These are phyloP conservation scores for Cephus runcator DNA, from an alignment of 2,888 invertebrate genomes.

Conservation along the genomic window DNA sequence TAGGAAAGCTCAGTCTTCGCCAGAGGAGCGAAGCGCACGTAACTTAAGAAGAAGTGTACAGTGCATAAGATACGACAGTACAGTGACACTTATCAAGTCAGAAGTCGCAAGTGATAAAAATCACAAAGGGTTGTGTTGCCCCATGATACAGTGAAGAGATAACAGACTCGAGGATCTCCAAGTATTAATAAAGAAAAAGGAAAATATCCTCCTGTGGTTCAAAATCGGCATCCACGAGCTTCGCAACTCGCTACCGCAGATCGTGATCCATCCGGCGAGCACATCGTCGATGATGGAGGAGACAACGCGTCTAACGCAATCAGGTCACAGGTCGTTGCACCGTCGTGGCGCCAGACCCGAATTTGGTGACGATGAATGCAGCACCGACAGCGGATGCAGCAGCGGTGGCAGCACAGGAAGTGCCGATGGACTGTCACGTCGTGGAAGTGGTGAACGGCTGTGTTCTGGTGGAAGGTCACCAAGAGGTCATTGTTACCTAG, in stretches of 20 bases:
- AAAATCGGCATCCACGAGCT: slow-evolving; percentile 15
- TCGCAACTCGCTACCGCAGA: slow-evolving; percentile 22
- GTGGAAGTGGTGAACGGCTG: slow-evolving; percentile 47
- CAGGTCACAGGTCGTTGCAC: slow-evolving; percentile 13
- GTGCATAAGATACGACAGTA: background rate
- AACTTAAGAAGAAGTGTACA: background rate
- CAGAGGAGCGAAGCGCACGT: background rate
- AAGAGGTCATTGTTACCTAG: slow-evolving; percentile 41
- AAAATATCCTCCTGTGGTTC: background rate
- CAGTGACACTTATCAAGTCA: background rate
- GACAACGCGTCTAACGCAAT: slow-evolving; percentile 40
- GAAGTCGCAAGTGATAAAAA: background rate
- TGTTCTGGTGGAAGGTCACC: slow-evolving; percentile 39
- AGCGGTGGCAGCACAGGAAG: slow-evolving; percentile 64
- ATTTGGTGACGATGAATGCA: slow-evolving; percentile 55
- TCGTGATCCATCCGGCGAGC: slow-evolving; percentile 15
- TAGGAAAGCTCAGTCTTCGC: background rate
- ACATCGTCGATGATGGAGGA: slow-evolving; percentile 44
- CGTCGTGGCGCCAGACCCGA: slow-evolving; percentile 29
- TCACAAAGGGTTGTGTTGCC: background rate
- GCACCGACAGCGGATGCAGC: slow-evolving; percentile 66
- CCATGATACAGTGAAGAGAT: background rate
- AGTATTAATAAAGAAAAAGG: background rate
- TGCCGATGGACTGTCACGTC: slow-evolving; percentile 47
- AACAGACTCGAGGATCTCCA: background rate